Evolutionary conservation across 2,797 vertebrate genomes (phyloP).

Genomic region (Bradypodion pumilum): DNA sequence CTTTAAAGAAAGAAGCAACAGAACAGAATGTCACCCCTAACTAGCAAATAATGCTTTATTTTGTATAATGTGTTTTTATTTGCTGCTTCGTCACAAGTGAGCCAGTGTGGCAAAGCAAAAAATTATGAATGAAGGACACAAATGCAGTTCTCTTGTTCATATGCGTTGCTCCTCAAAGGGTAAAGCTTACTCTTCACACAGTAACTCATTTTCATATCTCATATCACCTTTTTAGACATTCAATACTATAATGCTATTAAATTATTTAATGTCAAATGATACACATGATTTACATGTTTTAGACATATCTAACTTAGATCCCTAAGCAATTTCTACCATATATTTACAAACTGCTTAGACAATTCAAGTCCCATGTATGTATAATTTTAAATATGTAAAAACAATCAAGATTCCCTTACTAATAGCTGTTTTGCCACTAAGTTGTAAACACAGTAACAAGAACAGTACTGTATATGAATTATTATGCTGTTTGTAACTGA

Average conservation of each 20-base stretch:
- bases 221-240: slow-evolving; percentile 33
- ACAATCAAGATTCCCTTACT: neutral
- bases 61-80: neutral
- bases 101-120: neutral
- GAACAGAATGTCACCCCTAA: neutral
- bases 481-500: slow-evolving; percentile 4
- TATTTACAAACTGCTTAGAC: neutral
- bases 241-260: neutral
- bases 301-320: slow-evolving; percentile 2
- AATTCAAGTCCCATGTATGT: slow-evolving; percentile 16
- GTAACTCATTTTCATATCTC: slow-evolving; percentile 23
- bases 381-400: neutral
- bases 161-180: slow-evolving; percentile 29
- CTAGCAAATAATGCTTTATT: neutral
- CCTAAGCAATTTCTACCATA: slow-evolving; percentile 5
- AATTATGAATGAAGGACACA: neutral
- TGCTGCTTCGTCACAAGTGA: neutral
- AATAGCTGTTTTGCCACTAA: neutral
- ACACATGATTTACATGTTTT: neutral
- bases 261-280: neutral
- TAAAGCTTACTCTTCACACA: slow-evolving; percentile 26
- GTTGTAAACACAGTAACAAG: neutral
- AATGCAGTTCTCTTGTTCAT: slow-evolving; percentile 24
- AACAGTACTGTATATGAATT: slow-evolving; percentile 14
- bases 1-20: neutral